These are phyloP conservation scores for Crossocerus cetratus DNA, from an alignment of 2,888 invertebrate species.

Conservation along the genomic window DNA sequence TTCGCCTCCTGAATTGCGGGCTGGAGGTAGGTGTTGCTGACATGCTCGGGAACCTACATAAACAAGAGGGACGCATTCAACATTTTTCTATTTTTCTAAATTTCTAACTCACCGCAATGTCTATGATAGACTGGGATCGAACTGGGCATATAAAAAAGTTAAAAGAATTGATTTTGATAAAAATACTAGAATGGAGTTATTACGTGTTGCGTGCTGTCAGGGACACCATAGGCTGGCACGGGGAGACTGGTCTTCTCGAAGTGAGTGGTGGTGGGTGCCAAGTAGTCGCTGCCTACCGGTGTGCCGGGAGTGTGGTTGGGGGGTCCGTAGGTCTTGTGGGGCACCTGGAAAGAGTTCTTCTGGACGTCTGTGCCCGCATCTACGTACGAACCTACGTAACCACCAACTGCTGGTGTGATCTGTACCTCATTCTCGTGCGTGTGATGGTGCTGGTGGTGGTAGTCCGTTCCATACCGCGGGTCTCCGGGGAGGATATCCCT, in stretches of 20 bases:
- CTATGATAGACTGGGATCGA: too few relatives aligned
- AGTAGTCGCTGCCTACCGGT: slow-evolving; percentile 21
- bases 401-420: slow-evolving; percentile 32
- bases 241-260: neutral
- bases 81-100: neutral
- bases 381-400: slow-evolving; percentile 41
- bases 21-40: neutral
- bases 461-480: slow-evolving; percentile 71
- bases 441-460: slow-evolving; percentile 67
- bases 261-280: slow-evolving; percentile 16
- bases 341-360: slow-evolving; percentile 24
- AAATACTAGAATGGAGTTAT: slow-evolving; percentile 3
- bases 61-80: too few relatives aligned
- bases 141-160: neutral
- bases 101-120: too few relatives aligned
- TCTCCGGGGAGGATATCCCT: slow-evolving; percentile 71
- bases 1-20: slow-evolving; percentile 13
- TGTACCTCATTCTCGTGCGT: slow-evolving; percentile 49
- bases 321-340: slow-evolving; percentile 54
- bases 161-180: neutral
- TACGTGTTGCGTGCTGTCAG: slow-evolving; percentile 26
- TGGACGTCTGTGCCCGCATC: slow-evolving; percentile 6
- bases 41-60: neutral
- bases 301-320: slow-evolving; percentile 52
- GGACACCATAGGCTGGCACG: slow-evolving; percentile 24